phyloP scores from a whole-genome alignment of 2,888 invertebrate species.

The Epistrophella euchroma region DNA sequence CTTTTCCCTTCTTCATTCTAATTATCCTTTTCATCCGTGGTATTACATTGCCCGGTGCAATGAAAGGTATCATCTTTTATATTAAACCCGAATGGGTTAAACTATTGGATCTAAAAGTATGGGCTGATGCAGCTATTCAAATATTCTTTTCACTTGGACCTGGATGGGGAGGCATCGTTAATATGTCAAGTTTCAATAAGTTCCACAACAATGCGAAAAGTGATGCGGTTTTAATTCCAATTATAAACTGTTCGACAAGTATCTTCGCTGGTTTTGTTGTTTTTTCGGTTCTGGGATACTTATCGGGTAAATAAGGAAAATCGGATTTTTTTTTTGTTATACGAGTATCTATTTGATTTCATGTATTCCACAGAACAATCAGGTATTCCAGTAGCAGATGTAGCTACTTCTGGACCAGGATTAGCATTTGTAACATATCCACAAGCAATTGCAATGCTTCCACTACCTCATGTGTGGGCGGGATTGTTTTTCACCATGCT shows the following conservation, averaged over 20 bases:
- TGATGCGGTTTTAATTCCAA: conserved; percentile 89
- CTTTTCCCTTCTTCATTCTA: conserved; percentile 92
- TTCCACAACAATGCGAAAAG: conserved; percentile 88
- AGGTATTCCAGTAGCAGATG: conserved; percentile 89
- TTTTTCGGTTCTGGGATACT: conserved; percentile 91
- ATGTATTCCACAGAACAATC: conserved; percentile 84
- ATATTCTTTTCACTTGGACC: conserved; percentile 96
- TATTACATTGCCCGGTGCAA: conserved; percentile 91
- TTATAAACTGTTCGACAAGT: conserved; percentile 90
- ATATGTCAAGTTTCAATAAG: conserved; percentile 93
- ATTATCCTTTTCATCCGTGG: conserved; percentile 90
- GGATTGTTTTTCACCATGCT: conserved; percentile 91
- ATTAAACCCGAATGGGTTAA: conserved; percentile 91
- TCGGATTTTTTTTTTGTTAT: neutral
- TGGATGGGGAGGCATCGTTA: conserved; percentile 93
- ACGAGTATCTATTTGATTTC: neutral
- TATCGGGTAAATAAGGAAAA: conserved; percentile 84
- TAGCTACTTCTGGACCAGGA: conserved; percentile 92
- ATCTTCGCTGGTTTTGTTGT: conserved; percentile 92
- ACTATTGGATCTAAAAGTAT: conserved; percentile 91
- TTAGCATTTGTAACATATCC: conserved; percentile 92
- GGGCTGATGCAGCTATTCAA: conserved; percentile 97
- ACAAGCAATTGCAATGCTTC: conserved; percentile 90
- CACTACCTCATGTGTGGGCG: conserved; percentile 91
- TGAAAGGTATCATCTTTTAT: conserved; percentile 90